phyloP scores from a whole-genome alignment of 2,113 vertebrate genomes.

The Eudorcas thomsonii region DNA sequence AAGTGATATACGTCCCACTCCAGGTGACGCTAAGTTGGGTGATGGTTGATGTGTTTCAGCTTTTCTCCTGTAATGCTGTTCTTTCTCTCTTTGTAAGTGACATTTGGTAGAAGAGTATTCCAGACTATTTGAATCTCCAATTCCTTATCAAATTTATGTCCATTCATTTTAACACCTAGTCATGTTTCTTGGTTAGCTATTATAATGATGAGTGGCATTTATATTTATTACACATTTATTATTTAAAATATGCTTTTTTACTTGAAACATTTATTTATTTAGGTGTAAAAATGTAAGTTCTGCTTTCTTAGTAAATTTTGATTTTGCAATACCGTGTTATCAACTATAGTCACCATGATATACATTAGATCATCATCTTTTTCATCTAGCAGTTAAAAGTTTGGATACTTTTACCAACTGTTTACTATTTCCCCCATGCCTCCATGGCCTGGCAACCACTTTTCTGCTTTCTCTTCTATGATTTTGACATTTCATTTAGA shows the following conservation, averaged over 20 bases:
- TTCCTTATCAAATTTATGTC: background rate
- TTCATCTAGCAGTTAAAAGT: background rate
- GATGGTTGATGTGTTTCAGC: background rate
- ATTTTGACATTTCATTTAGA: background rate
- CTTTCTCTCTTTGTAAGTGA: background rate
- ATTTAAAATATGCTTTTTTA: background rate
- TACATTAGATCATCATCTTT: background rate
- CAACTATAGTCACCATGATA: background rate
- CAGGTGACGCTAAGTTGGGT: background rate
- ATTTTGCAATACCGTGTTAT: background rate
- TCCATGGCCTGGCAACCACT: background rate
- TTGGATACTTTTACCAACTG: background rate
- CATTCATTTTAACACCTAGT: background rate
- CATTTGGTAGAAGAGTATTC: background rate
- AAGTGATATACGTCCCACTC: background rate
- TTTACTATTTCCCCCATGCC: background rate
- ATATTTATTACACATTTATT: background rate
- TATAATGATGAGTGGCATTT: background rate
- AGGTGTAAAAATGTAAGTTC: background rate
- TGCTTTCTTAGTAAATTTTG: background rate
- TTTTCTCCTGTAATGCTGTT: background rate
- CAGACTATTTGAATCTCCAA: background rate
- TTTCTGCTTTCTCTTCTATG: background rate
- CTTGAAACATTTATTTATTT: background rate
- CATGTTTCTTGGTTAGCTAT: background rate